These are phyloP conservation scores for Pseudopodoces humilis DNA, from an alignment of 2,113 vertebrate species.

Conservation along the genomic window DNA sequence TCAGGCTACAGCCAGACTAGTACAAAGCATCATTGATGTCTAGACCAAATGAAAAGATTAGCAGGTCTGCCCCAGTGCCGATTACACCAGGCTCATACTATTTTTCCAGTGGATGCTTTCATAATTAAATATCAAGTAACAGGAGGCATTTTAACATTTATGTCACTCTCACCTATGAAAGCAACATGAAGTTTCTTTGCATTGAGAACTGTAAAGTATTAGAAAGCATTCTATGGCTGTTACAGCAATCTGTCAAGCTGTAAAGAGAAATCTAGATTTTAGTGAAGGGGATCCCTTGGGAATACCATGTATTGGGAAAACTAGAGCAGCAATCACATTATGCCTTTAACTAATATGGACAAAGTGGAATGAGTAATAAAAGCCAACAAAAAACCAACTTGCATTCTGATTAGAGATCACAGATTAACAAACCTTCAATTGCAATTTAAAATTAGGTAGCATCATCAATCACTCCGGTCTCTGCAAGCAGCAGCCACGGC, in stretches of 20 bases:
- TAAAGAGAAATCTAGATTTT: background rate
- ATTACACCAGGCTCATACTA: background rate
- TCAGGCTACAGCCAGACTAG: background rate
- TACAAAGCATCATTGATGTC: constrained; percentile 52
- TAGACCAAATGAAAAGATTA: constrained; percentile 51
- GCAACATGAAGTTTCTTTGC: background rate
- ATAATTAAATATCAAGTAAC: constrained; percentile 50
- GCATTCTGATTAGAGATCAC: background rate
- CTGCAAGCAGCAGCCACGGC: fast-evolving
- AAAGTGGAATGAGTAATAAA: constrained; percentile 27
- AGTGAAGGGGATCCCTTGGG: background rate
- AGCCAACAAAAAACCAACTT: background rate
- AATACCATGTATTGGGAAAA: background rate
- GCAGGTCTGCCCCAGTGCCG: constrained; percentile 2
- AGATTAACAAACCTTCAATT: constrained; percentile 1
- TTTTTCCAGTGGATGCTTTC: constrained; percentile 44
- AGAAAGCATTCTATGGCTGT: background rate
- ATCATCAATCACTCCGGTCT: background rate
- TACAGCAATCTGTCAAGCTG: background rate
- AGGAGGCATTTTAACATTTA: constrained; percentile 16
- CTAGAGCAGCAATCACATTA: constrained; percentile 7
- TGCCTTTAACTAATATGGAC: constrained; percentile 10
- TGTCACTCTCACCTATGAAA: constrained; percentile 19
- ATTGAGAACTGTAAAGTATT: background rate
- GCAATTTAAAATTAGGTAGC: background rate